Evolutionary conservation across 2,888 invertebrate species (phyloP), one percentile per base, ranked within the genome.

Genomic region (Idaea dimidiata): DNA sequence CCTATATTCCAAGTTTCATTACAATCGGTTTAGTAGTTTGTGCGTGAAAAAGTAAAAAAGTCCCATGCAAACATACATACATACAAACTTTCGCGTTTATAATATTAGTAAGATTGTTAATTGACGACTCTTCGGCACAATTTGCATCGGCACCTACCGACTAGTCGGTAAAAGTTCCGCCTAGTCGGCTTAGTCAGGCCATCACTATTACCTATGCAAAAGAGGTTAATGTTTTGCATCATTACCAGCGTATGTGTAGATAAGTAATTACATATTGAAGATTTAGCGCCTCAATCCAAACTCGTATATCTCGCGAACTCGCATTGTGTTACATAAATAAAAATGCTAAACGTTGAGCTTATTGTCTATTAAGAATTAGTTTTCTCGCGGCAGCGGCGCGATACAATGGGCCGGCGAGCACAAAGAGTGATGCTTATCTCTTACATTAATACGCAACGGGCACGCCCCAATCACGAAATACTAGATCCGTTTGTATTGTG

Each of bases 291-390:
- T 66, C 77, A 75, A 77, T 80, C 82, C 82, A 84, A 24, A 24
- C 24, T 24, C 24, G 24, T 86, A 85, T 82, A 83, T 81, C 83
- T 80, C 74, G 82, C 83, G 80, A 82, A 83, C 83, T 81, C 76
- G 76, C 78, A 82, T 83, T 87, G 87, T 87, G 80, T 83, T 87
- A 87, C 87, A 88, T 89, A 89, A 89, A 90, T 90, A 90, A 89
- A 89, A 87, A 81, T 84, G 85, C 83, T 90, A 90, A 91, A 89
- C 88, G 82, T 83, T 80, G 75, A 71, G 73, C 82, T 88, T 84
- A 91, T 91, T 91, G 91, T 91, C 91, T 91, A 91, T 87, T 91
- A 89, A 86, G 89, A 89, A 88, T 89, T 87, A 89, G 85, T 91
- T 91, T 88, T 88, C 87, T 88, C 86, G 85, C 85, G 80, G 81